Evolutionary conservation across 2,113 vertebrate species (phyloP), one percentile per base, ranked within the genome.

Genomic region (Istiophorus platypterus): DNA sequence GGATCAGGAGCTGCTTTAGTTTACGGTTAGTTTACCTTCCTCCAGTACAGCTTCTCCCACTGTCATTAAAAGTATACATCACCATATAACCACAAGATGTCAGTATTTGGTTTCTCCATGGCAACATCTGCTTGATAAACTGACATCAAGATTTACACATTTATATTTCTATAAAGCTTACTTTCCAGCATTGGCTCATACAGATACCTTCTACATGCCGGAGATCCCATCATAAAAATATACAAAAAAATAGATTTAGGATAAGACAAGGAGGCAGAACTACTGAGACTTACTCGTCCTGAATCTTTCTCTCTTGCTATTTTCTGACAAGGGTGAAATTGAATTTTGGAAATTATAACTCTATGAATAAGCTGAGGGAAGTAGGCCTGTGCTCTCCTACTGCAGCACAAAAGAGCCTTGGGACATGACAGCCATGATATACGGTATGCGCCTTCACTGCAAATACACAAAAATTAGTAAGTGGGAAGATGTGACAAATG

Each of bases 51-150:
- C 17, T 39, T 27, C 24, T 8, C 34, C 47, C 27, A 41, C 1
- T 29, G 31, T 47, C 26, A 24, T 12, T 24, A 0, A 6, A 31
- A 2, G 9, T 86, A 85, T 18, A n/a, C 14, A 7, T 80, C 78
- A 12, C 3, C 0, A 0, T 68, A 0, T 56, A 24, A 49, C 91
- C 91, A 92, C 90, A 66, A 92, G 90, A 84, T 88, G 92, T 87
- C 92, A 91, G 65, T 85, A 8, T 90, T 80, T 66, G 4, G 12
- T 70, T 67, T 81, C n/a, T 27, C 31, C 1, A 62, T 0, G 2
- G 10, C 24, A 45, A 39, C 26, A 65, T 26, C 14, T 29, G 47
- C 59, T 78, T 4, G 3, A 29, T 15, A 37, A 2, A 69, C 56
- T 9, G 1, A 29, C 3, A 2, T 47, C n/a, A 13, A 7, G 9